phyloP scores from a whole-genome alignment of 1,140 invertebrate species.

The Dendroctonus ponderosae region DNA sequence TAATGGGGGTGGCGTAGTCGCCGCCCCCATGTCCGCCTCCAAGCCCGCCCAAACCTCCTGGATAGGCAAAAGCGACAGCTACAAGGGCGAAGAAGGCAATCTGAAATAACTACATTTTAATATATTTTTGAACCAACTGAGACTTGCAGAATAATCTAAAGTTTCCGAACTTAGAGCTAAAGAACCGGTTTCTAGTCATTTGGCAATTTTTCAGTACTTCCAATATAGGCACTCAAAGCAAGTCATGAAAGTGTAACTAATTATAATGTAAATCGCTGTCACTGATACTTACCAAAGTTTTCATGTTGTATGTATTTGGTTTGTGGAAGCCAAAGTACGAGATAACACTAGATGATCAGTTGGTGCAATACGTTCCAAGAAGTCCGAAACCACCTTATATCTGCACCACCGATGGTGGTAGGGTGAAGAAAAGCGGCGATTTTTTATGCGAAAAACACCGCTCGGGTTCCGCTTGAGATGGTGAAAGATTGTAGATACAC shows the following conservation, averaged over 20 bases:
- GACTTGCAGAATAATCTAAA: background rate
- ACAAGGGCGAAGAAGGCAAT: slow-evolving; percentile 26
- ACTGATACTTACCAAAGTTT: slow-evolving; percentile 15
- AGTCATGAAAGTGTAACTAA: background rate
- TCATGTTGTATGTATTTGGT: slow-evolving; percentile 1
- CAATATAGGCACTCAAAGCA: background rate
- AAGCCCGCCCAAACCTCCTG: background rate
- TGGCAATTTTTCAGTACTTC: background rate
- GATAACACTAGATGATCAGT: background rate
- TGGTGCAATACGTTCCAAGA: slow-evolving; percentile 4
- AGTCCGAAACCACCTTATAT: slow-evolving; percentile 18
- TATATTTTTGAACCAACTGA: background rate
- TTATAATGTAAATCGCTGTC: background rate
- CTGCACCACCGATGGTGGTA: slow-evolving; percentile 8
- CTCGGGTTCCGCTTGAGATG: slow-evolving; percentile 20
- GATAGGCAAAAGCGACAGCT: slow-evolving; percentile 16
- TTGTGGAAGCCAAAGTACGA: background rate
- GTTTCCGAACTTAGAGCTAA: background rate
- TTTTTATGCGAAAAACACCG: slow-evolving; percentile 14
- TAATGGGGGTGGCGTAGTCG: slow-evolving; percentile 27
- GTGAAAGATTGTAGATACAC: slow-evolving; percentile 23
- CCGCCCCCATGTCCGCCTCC: slow-evolving; percentile 4
- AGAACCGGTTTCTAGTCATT: background rate
- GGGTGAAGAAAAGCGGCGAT: slow-evolving; percentile 17
- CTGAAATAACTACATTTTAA: slow-evolving; percentile 5